These are phyloP conservation scores for Drosophila rhopaloa DNA, from an alignment of 1,140 invertebrate species.

Conservation along the genomic window DNA sequence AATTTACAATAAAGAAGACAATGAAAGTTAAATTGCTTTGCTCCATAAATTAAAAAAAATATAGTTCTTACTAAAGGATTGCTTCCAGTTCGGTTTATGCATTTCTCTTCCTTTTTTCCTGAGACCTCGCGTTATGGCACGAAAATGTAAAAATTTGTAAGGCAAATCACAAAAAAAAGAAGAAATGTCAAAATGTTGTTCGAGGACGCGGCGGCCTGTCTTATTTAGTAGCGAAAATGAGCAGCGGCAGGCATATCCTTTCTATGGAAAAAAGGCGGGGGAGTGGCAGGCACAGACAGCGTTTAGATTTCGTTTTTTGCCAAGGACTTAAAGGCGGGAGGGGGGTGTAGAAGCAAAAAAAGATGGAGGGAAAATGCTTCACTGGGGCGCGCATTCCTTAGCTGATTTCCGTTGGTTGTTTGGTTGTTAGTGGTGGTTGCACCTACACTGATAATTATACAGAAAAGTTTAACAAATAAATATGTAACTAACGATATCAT, in stretches of 20 bases:
- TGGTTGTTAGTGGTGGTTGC: slow-evolving; percentile 24
- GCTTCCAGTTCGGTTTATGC: slow-evolving; percentile 3
- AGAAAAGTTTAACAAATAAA: not conserved
- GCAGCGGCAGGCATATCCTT: slow-evolving; percentile 72
- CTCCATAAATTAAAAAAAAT: not conserved
- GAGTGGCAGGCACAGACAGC: slow-evolving; percentile 30
- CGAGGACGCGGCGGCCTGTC: slow-evolving; percentile 45
- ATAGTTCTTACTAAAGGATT: not conserved
- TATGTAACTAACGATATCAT: too few species aligned
- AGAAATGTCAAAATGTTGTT: slow-evolving; percentile 70
- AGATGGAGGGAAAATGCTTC: slow-evolving; percentile 15
- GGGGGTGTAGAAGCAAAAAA: not conserved
- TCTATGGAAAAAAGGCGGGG: slow-evolving; percentile 24
- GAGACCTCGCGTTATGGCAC: slow-evolving; percentile 43
- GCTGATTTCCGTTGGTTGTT: slow-evolving; percentile 70
- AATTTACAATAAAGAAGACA: not conserved
- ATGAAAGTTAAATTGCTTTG: not conserved
- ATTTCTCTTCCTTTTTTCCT: not conserved
- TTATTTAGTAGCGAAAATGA: slow-evolving; percentile 81
- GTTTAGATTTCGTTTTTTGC: slow-evolving; percentile 40
- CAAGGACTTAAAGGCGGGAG: slow-evolving; percentile 4
- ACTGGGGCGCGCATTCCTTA: slow-evolving; percentile 58
- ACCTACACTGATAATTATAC: not conserved
- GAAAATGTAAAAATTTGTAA: slow-evolving; percentile 45
- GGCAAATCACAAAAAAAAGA: slow-evolving; percentile 19